These are phyloP conservation scores for Psittacula cyanocephala DNA, from an alignment of 2,113 vertebrate species.

Conservation along the genomic window DNA sequence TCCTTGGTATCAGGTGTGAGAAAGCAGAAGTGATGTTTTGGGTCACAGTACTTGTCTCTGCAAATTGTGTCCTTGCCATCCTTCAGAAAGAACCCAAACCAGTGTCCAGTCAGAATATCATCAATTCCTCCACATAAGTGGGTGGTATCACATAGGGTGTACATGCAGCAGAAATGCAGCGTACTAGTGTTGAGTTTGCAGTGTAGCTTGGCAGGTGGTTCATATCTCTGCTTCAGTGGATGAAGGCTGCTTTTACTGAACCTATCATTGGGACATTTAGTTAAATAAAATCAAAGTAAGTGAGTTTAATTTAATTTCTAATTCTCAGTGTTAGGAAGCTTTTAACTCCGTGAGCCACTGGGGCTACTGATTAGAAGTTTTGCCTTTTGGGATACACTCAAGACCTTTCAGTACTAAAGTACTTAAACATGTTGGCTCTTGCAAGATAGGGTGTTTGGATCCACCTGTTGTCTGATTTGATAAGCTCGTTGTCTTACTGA, in stretches of 20 bases:
- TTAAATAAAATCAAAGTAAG: not conserved
- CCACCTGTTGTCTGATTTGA: not conserved
- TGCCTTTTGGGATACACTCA: not conserved
- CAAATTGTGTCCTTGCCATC: not conserved
- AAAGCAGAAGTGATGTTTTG: not conserved
- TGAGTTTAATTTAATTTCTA: not conserved
- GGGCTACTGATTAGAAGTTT: not conserved
- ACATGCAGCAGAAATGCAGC: rapidly evolving
- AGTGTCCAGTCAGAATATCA: rapidly evolving
- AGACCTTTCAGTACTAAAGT: not conserved
- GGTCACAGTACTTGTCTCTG: not conserved
- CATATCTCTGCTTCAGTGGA: not conserved
- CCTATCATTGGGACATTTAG: not conserved
- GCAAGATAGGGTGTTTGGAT: not conserved
- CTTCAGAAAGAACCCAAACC: not conserved
- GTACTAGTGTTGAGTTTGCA: not conserved
- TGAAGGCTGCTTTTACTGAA: not conserved
- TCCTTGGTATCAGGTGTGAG: not conserved
- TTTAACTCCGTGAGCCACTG: not conserved
- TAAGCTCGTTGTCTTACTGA: not conserved
- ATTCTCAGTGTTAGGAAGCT: not conserved
- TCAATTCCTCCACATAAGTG: too few species aligned
- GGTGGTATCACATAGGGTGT: not conserved
- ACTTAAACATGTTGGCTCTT: not conserved
- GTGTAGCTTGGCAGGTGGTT: not conserved